Base-by-base conservation (phyloP, 1,140 invertebrate species). In the Brachystomella parvula region DNA sequence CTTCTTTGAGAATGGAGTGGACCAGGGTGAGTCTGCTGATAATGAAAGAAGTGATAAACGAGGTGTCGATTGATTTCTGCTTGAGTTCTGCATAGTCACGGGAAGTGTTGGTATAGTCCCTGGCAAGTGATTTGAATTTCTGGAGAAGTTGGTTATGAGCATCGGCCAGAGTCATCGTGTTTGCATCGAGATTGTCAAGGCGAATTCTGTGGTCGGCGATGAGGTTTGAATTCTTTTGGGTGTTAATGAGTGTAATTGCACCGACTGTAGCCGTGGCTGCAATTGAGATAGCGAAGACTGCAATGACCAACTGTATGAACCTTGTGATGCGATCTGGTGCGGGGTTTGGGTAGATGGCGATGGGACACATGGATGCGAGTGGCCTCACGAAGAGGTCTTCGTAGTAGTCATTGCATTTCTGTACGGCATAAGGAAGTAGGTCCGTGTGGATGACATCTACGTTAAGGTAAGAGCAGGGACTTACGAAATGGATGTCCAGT, bases 401-500 rank as follows among this genome's bases (percentile, higher is more conserved):
- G 33, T 69, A 69, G 1, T 63, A 32, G 15, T 63, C 33, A 1
- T 57, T 33, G 44, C 64, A 66, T 21, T 35, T 26, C 15, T 9
- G 17, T 26, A 29, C 19, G 31, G 67, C 59, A 21, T 32, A 12
- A 0, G 15, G 9, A 3, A 49, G 3, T 30, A 68, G 21, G 24
- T 60, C 21, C 0, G 15, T 15, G 29, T 60, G 67, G 3, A 68
- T 32, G 0, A 30, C 58, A 17, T 64, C 44, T 19, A 3, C n/a
- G 0, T 58, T 60, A 0, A 61, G 19, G 0, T 64, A 47, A 0
- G 39, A 28, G 26, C 67, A 68, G 0, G 67, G 67, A 12, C 30
- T 60, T 19, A 66, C 26, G 2, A 69, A 69, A n/a, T 60, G 1
- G 21, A 66, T 65, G 6, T 28, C 35, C 1, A 65, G 47, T 19